Evolutionary conservation across 2,888 invertebrate genomes (phyloP), one percentile per base, ranked within the genome.

Genomic region (Rotaria macrura): DNA sequence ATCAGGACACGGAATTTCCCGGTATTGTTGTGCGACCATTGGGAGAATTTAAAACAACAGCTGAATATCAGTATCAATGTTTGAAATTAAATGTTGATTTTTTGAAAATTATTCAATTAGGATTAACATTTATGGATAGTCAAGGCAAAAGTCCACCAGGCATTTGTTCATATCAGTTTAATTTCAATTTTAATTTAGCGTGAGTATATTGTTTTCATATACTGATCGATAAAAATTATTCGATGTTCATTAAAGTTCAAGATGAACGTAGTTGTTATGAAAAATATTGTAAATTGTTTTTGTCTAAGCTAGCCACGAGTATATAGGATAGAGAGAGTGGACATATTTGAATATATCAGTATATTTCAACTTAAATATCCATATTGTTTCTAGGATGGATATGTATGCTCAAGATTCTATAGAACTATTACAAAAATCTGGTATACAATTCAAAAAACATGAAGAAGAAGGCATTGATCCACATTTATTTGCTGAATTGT

Each of bases 141-240:
- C 95, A 95, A 91, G 99, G 99, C 79, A 95, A 96, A 91, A 95
- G 96, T 84, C 96, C 97, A 47, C 94, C 94, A 72, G 95, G 90
- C 20, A 88, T 89, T 40, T 90, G 91, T 85, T 98, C 99, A 72
- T 99, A 98, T 97, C 99, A 99, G 92, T 99, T 99, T 91, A 99
- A 99, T 92, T 99, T 99, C 91, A 97, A 97, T 92, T 99, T 99
- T 90, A 97, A 96, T 91, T 92, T 98, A 88, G 94, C 95, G 95
- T 97, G 93, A 93, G 94, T 92, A 86, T 25, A 23, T 65, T 29
- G 10, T 49, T 12, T 49, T 49, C 47, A 14, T 47, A 47, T n/a
- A n/a, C n/a, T n/a, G n/a, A n/a, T n/a, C n/a, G n/a, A n/a, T n/a
- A n/a, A n/a, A n/a, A n/a, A n/a, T n/a, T n/a, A n/a, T n/a, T n/a